These are phyloP conservation scores for Lucifuga dentata DNA, from an alignment of 2,113 vertebrate genomes.

Conservation along the genomic window DNA sequence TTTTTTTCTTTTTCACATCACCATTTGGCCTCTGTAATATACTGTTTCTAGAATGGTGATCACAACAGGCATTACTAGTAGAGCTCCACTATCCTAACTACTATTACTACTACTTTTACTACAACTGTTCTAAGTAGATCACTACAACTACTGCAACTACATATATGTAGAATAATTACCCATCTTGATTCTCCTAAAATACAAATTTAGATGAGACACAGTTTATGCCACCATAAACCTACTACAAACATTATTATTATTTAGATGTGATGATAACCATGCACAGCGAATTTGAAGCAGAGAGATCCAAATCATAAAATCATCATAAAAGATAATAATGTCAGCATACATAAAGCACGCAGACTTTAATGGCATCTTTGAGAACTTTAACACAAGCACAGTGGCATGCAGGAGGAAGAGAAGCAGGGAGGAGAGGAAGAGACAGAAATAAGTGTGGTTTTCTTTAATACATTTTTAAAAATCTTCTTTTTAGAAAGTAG, in stretches of 20 bases:
- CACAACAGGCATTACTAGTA: too few relatives aligned
- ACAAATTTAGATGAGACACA: too few relatives aligned
- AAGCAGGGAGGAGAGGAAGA: slow-evolving; percentile 25
- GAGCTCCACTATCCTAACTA: too few relatives aligned
- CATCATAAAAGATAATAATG: slow-evolving; percentile 16
- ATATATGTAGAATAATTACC: too few relatives aligned
- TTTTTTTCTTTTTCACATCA: too few relatives aligned
- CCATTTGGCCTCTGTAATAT: too few relatives aligned
- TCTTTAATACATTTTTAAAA: slow-evolving; percentile 51
- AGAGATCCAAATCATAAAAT: slow-evolving; percentile 23
- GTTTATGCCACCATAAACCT: too few relatives aligned
- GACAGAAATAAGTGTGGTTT: slow-evolving; percentile 41
- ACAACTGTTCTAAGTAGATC: not conserved
- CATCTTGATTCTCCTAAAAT: not conserved
- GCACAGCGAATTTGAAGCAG: not conserved
- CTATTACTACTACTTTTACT: too few relatives aligned
- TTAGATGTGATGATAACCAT: too few relatives aligned
- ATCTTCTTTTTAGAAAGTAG: slow-evolving; percentile 64
- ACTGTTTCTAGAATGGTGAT: too few relatives aligned
- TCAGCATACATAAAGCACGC: not conserved
- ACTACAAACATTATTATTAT: too few relatives aligned
- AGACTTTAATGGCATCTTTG: slow-evolving; percentile 20
- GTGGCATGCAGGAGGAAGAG: not conserved
- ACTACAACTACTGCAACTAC: too few relatives aligned
- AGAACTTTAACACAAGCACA: slow-evolving; percentile 8